Base-by-base conservation (phyloP, 2,797 vertebrate genomes). In the Helostoma temminkii region DNA sequence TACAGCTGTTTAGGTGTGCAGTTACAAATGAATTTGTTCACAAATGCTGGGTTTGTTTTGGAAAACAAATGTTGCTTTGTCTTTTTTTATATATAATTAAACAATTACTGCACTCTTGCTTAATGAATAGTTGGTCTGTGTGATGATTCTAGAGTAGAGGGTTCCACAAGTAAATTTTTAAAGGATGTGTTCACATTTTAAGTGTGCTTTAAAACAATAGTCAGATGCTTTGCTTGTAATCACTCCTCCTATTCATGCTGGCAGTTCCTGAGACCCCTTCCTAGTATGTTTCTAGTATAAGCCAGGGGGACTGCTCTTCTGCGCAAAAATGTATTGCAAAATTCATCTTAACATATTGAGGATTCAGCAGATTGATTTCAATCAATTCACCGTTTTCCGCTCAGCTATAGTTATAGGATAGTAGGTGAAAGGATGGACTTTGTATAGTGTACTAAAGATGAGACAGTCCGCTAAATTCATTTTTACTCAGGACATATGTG, bases 11-110 rank as follows among this genome's bases (percentile, higher is more conserved):
- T 70, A 16, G 22, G 18, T 72, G 45, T 82, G 49, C 8, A 0
- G 54, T 81, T 84, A 63, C 47, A 77, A 46, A 76, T 30, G 41
- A 70, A 39, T 83, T 58, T 70, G 63, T 80, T 86, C 66, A 78
- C 72, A 81, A 81, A 81, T 81, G 82, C 80, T 82, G 78, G 75
- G 52, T 83, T 83, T 91, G 65, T 88, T 92, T 87, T 66, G 32
- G 47, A 53, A 11, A 54, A 53, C 53, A 79, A 68, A 57, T 71
- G 56, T 85, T 82, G 80, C 82, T 81, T 83, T 81, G 73, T 90
- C 74, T 84, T 92, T 91, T 86, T 92, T 90, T 88, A 90, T 73
- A 89, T 91, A 83, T 89, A 89, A 92, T 91, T 88, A 93, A 91
- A 83, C 67, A 88, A 85, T 75, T 80, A 84, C 73, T 87, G 88